Evolutionary conservation across 1,140 invertebrate species (phyloP).

Genomic region (Lordiphosa stackelbergi): DNA sequence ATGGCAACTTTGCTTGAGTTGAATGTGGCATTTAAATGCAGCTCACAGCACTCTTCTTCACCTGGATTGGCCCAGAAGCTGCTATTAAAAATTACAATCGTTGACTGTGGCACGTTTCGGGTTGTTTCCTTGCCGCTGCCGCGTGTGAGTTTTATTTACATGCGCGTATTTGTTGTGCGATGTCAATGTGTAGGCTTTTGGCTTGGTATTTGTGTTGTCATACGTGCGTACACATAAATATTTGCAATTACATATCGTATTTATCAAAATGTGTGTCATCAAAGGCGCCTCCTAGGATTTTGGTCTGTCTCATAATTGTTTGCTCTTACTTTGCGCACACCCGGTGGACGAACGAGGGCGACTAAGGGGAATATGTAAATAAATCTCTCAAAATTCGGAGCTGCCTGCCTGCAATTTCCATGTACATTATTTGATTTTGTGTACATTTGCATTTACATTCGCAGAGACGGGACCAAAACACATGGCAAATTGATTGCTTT

Average conservation of each 20-base stretch:
- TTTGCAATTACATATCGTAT: constrained; percentile 71
- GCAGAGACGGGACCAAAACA: constrained; percentile 43
- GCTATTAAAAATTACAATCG: constrained; percentile 68
- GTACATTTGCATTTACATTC: constrained; percentile 53
- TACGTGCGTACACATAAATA: constrained; percentile 66
- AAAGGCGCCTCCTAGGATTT: constrained; percentile 15
- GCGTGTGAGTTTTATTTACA: constrained; percentile 25
- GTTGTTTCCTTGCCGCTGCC: constrained; percentile 9
- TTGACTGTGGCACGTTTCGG: constrained; percentile 56
- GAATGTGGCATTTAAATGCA: constrained; percentile 46
- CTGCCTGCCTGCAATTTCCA: constrained; percentile 33
- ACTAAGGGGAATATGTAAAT: constrained; percentile 43
- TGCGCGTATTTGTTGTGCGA: constrained; percentile 38
- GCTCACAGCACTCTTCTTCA: constrained; percentile 15
- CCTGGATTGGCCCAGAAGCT: constrained; percentile 32
- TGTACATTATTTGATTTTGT: constrained; percentile 44
- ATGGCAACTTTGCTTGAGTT: too few species aligned
- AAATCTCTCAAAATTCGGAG: constrained; percentile 48
- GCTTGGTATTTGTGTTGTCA: constrained; percentile 55
- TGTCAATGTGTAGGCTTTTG: constrained; percentile 20
- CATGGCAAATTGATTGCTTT: constrained; percentile 71
- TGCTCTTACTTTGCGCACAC: constrained; percentile 25
- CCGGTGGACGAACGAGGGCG: background rate
- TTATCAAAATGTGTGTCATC: constrained; percentile 50
- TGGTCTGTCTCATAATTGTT: constrained; percentile 41